Conservation (phyloP, 2,113 vertebrate species). For the Tinamus guttatus region DNA sequence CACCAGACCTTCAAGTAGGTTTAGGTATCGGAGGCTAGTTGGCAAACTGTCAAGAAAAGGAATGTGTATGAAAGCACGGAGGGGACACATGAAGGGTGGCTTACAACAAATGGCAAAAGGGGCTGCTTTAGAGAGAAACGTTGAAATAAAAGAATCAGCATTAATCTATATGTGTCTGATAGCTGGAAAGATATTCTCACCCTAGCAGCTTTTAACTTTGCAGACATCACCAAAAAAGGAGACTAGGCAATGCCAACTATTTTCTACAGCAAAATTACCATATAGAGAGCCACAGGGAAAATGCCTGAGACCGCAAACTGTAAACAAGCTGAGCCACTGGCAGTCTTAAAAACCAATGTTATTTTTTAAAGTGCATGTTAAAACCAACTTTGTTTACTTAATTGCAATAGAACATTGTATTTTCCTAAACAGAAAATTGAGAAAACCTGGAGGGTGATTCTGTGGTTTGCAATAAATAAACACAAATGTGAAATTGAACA, state of each 20-base stretch:
- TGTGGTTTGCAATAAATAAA: constrained; percentile 44
- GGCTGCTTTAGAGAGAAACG: background rate
- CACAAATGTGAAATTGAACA: constrained; percentile 29
- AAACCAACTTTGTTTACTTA: constrained; percentile 53
- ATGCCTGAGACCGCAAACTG: background rate
- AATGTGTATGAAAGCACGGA: background rate
- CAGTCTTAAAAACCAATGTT: constrained; percentile 57
- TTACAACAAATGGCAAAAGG: background rate
- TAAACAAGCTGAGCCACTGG: constrained; percentile 60
- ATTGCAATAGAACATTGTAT: constrained; percentile 48
- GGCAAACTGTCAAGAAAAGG: background rate
- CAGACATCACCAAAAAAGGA: constrained; percentile 18
- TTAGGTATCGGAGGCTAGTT: background rate
- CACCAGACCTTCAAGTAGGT: background rate
- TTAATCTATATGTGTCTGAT: background rate
- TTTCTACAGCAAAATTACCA: constrained; percentile 34
- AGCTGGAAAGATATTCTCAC: background rate
- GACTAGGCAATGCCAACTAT: constrained; percentile 16
- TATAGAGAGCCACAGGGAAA: constrained; percentile 48
- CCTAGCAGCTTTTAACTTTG: background rate
- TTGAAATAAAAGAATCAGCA: background rate
- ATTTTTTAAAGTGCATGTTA: constrained; percentile 35
- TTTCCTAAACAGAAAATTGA: constrained; percentile 60
- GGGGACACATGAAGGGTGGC: background rate
- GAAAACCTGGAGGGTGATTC: constrained; percentile 44